phyloP scores from a whole-genome alignment of 2,797 vertebrate genomes.

The Streptopelia turtur region DNA sequence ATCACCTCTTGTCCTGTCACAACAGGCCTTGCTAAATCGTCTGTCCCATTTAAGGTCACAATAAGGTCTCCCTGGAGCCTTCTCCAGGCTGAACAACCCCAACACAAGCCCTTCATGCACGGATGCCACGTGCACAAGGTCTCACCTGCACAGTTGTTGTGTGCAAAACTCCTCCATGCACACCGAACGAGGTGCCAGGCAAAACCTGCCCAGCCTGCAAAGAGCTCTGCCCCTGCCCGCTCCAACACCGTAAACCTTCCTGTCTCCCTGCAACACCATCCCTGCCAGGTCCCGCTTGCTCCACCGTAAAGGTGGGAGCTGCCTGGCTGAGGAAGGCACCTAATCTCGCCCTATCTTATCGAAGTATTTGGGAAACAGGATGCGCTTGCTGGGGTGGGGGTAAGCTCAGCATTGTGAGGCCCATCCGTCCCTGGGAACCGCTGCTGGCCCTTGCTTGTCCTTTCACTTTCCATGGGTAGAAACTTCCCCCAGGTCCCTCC shows the following conservation, averaged over 20 bases:
- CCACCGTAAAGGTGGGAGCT: rapidly evolving
- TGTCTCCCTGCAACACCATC: neutral
- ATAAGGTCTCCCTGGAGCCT: no score
- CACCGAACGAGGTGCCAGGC: neutral
- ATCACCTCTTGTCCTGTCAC: no score
- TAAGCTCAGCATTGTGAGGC: neutral
- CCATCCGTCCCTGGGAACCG: neutral
- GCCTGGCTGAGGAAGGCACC: neutral
- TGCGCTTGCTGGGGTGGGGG: neutral
- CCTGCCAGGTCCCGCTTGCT: rapidly evolving
- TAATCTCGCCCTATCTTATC: conserved; percentile 17
- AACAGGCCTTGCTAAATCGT: no score
- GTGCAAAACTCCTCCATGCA: rapidly evolving
- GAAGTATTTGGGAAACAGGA: conserved; percentile 56
- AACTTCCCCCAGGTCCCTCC: neutral
- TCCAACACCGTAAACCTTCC: neutral
- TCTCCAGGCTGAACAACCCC: no score
- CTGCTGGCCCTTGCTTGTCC: neutral
- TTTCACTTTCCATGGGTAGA: neutral
- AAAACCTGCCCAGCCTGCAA: neutral
- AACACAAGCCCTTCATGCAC: no score
- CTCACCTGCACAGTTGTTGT: neutral
- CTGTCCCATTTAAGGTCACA: no score
- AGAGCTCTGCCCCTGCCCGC: neutral
- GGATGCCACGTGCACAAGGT: rapidly evolving